Evolutionary conservation across 2,113 vertebrate genomes (phyloP).

Genomic region (Tragulus kanchil): DNA sequence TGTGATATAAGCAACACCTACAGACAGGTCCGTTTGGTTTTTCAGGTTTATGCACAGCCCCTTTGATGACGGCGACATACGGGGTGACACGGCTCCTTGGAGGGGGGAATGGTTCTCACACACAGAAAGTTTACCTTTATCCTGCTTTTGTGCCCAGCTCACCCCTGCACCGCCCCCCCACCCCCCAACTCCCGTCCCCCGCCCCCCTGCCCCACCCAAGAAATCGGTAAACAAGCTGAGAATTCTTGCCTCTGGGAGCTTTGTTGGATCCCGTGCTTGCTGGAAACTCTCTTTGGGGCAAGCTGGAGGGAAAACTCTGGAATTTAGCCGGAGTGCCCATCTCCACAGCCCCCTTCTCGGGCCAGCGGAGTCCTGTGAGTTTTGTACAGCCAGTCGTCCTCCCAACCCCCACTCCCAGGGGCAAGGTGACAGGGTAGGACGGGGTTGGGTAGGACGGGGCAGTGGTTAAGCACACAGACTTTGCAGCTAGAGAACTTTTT

Average conservation of each 20-base stretch:
- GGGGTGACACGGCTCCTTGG: constrained; percentile 71
- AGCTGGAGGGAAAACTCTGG: background rate
- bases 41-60: constrained; percentile 87
- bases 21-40: constrained; percentile 88
- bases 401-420: accelerated
- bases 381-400: accelerated
- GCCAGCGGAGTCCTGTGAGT: background rate
- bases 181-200: background rate
- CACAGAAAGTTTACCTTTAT: constrained; percentile 80
- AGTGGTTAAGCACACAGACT: background rate
- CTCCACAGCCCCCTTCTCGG: background rate
- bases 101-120: constrained; percentile 60
- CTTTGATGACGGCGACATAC: constrained; percentile 86
- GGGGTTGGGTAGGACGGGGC: background rate
- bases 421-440: background rate
- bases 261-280: background rate
- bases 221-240: constrained; percentile 58
- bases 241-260: constrained; percentile 54
- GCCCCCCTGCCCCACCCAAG: background rate
- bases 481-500: background rate
- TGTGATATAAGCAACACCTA: constrained; percentile 84
- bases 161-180: background rate
- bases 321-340: background rate
- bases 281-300: background rate
- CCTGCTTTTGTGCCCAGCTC: constrained; percentile 68